phyloP scores from a whole-genome alignment of 64 coral and sea anemone genomes.

The Astreopora myriophthalma region DNA sequence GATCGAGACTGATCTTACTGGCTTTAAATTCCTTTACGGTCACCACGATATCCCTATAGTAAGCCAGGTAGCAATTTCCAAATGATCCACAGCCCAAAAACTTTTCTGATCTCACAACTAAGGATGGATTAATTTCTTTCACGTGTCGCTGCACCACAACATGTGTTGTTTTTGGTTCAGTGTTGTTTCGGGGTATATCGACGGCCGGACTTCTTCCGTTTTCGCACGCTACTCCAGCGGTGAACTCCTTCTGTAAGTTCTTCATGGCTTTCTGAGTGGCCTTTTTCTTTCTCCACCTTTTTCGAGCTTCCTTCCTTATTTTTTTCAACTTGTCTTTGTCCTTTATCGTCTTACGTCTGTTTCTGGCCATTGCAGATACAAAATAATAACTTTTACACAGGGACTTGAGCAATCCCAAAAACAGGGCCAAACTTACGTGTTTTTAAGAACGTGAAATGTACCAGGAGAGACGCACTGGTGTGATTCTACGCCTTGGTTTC shows the following conservation, averaged over 20 bases:
- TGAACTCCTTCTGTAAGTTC: background rate
- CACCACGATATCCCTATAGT: background rate
- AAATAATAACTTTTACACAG: background rate
- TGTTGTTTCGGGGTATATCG: background rate
- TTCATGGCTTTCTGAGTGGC: background rate
- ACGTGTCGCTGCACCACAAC: background rate
- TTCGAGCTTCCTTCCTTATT: constrained; percentile 36
- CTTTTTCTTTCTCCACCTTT: constrained; percentile 44
- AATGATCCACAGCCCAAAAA: constrained; percentile 43
- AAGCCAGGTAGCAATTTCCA: constrained; percentile 35
- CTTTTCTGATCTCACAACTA: constrained; percentile 3
- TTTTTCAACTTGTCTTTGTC: constrained; percentile 48
- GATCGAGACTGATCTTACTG: background rate
- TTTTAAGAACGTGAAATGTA: background rate
- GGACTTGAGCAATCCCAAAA: background rate
- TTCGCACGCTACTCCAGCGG: background rate
- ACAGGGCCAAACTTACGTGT: background rate
- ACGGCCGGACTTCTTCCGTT: background rate
- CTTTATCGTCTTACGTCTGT: background rate
- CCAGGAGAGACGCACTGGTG: background rate
- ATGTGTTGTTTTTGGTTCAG: background rate
- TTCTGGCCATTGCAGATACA: background rate
- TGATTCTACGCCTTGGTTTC: background rate
- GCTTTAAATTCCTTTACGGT: background rate
- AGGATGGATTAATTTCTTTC: background rate